Evolutionary conservation across 2,113 vertebrate genomes (phyloP).

Genomic region (Lontra canadensis): DNA sequence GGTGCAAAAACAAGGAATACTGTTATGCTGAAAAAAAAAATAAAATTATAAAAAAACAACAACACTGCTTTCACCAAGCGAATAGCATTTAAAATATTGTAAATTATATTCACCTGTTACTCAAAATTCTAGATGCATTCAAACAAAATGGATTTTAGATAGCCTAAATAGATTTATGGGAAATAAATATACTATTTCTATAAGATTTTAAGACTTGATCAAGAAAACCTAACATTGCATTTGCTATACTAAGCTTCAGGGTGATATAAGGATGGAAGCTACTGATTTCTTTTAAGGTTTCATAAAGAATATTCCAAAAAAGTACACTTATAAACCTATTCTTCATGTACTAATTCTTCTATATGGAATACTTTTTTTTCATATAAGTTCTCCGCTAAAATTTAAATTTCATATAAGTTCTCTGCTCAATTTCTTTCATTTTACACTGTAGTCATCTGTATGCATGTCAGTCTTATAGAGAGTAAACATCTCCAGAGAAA

Average conservation of each 20-base stretch:
- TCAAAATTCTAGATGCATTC: neutral
- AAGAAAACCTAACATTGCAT: neutral
- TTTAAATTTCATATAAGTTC: neutral
- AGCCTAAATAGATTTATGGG: neutral
- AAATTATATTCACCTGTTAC: neutral
- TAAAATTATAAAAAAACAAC: too few species aligned
- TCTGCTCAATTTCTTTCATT: neutral
- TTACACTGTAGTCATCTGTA: neutral
- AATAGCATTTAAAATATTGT: neutral
- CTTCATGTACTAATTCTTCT: neutral
- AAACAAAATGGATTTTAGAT: neutral
- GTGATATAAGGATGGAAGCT: neutral
- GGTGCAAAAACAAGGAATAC: too few species aligned
- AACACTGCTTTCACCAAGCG: neutral
- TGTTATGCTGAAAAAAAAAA: too few species aligned
- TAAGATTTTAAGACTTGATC: neutral
- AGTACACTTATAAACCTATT: neutral
- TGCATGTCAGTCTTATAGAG: neutral
- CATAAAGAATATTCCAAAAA: neutral
- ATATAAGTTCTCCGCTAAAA: neutral
- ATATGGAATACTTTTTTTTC: neutral
- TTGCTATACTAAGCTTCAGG: neutral
- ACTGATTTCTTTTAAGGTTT: neutral
- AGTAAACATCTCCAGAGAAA: neutral
- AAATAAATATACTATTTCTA: neutral